Base-by-base conservation (phyloP, 2,113 vertebrate species). In the Xyliphius kryptos region DNA sequence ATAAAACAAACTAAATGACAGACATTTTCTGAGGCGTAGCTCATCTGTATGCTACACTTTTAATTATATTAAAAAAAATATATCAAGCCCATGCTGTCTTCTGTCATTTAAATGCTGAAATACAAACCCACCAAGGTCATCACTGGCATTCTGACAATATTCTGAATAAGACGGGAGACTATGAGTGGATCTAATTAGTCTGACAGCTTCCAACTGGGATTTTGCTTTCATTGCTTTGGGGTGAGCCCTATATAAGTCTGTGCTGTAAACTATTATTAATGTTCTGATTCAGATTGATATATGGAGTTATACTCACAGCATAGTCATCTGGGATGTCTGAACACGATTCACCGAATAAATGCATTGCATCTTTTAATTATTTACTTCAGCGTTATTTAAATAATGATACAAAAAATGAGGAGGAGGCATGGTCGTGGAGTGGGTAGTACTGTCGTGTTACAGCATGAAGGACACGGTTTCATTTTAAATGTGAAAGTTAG, bases 101-200 rank as follows among this genome's bases (percentile, higher is more conserved):
- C 22, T 67, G 63, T 72, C 70, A 63, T 72, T 67, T 67, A 54
- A 62, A 60, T 53, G 38, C 59, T 59, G 41, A 46, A 63, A 60
- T 54, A 48, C 32, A 46, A 46, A 67, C 48, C 67, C 70, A 50
- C 60, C 65, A 67, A 71, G 58, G 70, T 72, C 70, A 67, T 55
- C 19, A 26, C 64, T 67, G 69, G 59, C 59, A 52, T 67, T 67
- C 69, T 63, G 59, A 72, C 70, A 54, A 63, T 60, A 67, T 56
- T 67, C 48, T 19, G 48, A 72, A 59, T 52, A 62, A 47, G 54
- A 53, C 40, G 7, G 15, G 52, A 62, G 54, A 63, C 61, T 58
- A 67, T 54, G 36, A 41, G 32, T 46, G 52, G 61, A 72, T 67
- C 55, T 63, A 72, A 72, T 72, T 67, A 72, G 65, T 37, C 54